phyloP scores from a whole-genome alignment of 2,888 invertebrate species.

The Mellilla xanthometata region DNA sequence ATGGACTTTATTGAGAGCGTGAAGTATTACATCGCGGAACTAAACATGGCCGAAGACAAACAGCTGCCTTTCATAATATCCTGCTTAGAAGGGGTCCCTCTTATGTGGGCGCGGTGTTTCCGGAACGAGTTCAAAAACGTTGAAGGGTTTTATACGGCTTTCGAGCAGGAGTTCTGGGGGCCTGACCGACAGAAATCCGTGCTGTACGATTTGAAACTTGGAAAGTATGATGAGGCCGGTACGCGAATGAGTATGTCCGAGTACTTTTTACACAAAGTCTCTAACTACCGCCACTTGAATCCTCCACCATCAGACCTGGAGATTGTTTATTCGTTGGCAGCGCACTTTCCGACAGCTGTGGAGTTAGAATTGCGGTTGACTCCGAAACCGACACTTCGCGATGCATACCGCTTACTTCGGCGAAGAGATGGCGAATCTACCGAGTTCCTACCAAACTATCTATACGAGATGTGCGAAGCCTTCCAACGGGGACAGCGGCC shows the following conservation, averaged over 20 bases:
- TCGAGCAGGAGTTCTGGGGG: constrained; percentile 77
- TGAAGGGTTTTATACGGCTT: constrained; percentile 62
- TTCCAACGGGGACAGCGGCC: constrained; percentile 69
- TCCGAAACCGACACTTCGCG: constrained; percentile 72
- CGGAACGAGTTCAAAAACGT: constrained; percentile 63
- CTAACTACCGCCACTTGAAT: constrained; percentile 68
- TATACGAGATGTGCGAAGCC: constrained; percentile 77
- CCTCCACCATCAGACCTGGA: constrained; percentile 76
- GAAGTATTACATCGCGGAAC: constrained; percentile 68
- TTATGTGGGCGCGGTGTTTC: constrained; percentile 77
- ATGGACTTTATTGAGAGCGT: constrained; percentile 74
- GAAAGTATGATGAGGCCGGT: constrained; percentile 66
- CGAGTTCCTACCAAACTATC: constrained; percentile 74
- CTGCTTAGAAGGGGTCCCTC: constrained; percentile 70
- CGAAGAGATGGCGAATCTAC: constrained; percentile 70
- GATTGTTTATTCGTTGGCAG: constrained; percentile 73
- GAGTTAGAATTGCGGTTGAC: constrained; percentile 73
- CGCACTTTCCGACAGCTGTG: constrained; percentile 72
- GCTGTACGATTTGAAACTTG: constrained; percentile 72
- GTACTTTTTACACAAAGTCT: constrained; percentile 74
- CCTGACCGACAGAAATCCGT: constrained; percentile 70
- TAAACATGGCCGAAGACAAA: constrained; percentile 64
- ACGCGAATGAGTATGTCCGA: constrained; percentile 71
- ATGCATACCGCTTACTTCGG: constrained; percentile 70
- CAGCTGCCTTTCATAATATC: constrained; percentile 70